Evolutionary conservation across 2,797 vertebrate species (phyloP).

Genomic region (Potorous gilbertii): DNA sequence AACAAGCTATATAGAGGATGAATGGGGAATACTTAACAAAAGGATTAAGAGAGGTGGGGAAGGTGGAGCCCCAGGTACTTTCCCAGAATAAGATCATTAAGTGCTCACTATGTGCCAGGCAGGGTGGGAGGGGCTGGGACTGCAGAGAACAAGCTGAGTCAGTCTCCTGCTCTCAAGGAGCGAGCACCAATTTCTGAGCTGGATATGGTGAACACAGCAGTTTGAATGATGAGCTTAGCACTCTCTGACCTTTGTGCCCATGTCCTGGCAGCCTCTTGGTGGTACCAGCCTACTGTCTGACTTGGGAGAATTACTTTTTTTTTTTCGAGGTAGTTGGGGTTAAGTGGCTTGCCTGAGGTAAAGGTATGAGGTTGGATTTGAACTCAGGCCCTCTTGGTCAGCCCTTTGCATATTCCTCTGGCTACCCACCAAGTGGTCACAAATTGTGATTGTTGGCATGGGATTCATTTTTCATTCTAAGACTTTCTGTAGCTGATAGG

Average conservation of each 20-base stretch:
- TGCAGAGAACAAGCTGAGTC: background rate
- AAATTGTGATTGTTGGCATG: background rate
- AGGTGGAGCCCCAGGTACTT: background rate
- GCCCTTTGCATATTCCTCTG: background rate
- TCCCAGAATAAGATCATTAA: background rate
- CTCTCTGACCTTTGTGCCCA: background rate
- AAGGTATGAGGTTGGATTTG: no score
- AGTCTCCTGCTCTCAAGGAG: background rate
- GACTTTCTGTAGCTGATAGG: background rate
- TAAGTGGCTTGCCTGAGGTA: background rate
- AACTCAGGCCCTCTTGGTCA: background rate
- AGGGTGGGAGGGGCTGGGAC: background rate
- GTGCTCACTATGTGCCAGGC: background rate
- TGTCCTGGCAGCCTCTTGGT: background rate
- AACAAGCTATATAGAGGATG: background rate
- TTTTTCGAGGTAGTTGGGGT: background rate
- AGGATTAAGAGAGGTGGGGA: no score
- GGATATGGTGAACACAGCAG: no score
- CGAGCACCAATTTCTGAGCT: accelerated
- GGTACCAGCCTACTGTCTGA: background rate
- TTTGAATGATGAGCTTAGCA: no score
- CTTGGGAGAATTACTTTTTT: background rate
- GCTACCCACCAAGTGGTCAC: background rate
- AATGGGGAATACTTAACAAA: background rate
- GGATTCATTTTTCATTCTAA: background rate